Conservation (phyloP, 2,888 invertebrate genomes). For the Perizoma flavofasciatum region DNA sequence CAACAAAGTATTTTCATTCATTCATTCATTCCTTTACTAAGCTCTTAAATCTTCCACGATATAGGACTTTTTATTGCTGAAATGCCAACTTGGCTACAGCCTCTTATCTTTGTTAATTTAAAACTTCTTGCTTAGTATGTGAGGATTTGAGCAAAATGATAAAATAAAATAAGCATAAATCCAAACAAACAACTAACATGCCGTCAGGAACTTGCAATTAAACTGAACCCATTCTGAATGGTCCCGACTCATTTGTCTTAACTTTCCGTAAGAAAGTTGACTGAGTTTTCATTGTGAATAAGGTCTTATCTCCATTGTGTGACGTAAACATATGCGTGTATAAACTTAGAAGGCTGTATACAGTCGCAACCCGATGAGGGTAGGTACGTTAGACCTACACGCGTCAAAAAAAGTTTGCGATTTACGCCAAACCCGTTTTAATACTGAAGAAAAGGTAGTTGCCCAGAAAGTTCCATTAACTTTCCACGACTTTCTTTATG, state of each 20-base stretch:
- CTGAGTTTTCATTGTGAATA: conserved; percentile 56
- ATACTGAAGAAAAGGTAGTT: no score
- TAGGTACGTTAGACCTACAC: no score
- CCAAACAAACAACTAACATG: conserved; percentile 41
- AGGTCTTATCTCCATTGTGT: conserved; percentile 58
- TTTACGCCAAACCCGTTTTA: no score
- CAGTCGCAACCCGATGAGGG: no score
- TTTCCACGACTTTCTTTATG: background rate
- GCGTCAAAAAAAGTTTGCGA: no score
- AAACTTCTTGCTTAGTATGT: background rate
- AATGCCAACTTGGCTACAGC: no score
- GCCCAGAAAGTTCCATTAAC: no score
- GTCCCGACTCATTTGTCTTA: conserved; percentile 41
- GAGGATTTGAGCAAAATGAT: conserved; percentile 2
- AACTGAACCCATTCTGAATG: conserved; percentile 37
- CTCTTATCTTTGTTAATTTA: no score
- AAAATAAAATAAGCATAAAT: conserved; percentile 31
- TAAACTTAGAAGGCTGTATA: conserved; percentile 41
- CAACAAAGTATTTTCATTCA: no score
- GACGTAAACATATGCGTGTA: conserved; percentile 64
- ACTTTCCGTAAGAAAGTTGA: conserved; percentile 43
- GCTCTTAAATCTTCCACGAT: no score
- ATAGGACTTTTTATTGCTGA: no score
- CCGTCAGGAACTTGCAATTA: conserved; percentile 45
- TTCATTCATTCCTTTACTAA: no score